phyloP scores from a whole-genome alignment of 2,113 vertebrate genomes.

The Apus apus region DNA sequence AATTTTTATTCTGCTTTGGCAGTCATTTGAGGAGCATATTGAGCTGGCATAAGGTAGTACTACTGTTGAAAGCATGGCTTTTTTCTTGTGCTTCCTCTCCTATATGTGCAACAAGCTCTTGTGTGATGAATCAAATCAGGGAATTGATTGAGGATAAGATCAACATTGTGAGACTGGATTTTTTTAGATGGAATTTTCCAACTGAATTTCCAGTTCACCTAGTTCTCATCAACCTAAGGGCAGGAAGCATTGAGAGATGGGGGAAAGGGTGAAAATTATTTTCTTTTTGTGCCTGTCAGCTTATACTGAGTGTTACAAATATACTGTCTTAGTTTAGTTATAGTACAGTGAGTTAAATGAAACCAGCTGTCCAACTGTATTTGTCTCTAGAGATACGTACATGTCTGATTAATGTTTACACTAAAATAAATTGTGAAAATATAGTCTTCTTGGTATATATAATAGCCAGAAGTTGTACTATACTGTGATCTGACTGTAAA shows the following conservation, averaged over 20 bases:
- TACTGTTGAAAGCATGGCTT: neutral
- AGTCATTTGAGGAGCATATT: neutral
- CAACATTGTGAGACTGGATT: neutral
- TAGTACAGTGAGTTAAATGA: neutral
- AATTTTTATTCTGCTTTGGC: neutral
- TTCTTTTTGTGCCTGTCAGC: neutral
- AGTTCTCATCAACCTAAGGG: neutral
- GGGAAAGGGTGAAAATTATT: neutral
- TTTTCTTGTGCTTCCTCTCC: neutral
- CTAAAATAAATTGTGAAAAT: neutral
- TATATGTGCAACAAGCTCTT: neutral
- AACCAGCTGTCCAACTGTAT: neutral
- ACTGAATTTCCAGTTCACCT: neutral
- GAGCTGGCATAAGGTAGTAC: neutral
- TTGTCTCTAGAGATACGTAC: neutral
- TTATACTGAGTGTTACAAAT: neutral
- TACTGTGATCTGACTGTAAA: neutral
- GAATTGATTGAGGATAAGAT: neutral
- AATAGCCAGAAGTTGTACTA: neutral
- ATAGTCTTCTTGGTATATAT: neutral
- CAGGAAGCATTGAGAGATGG: neutral
- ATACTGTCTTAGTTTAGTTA: neutral
- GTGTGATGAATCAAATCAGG: neutral
- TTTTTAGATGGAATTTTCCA: neutral
- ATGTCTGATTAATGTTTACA: neutral